A percentile compares a stretch with the other conserved stretches of the same genome.
Conservation (phyloP, 2,113 vertebrate genomes). For the Cervus canadensis region DNA sequence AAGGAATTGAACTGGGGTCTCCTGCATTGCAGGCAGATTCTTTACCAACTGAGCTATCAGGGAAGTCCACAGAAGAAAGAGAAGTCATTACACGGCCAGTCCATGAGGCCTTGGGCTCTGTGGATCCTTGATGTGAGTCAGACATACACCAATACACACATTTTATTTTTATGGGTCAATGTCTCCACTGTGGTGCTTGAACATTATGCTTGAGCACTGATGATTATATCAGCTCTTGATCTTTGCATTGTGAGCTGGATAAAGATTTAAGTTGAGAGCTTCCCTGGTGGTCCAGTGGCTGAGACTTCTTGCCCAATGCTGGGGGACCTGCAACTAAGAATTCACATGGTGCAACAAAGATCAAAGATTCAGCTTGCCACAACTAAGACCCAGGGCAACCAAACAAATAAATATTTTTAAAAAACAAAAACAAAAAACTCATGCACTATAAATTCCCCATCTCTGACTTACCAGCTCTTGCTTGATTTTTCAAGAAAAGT, state of each 20-base stretch:
- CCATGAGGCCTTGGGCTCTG: neutral
- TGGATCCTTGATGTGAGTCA: neutral
- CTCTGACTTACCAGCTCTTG: neutral
- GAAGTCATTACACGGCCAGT: neutral
- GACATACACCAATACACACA: neutral
- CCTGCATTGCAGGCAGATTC: neutral
- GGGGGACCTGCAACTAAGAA: neutral
- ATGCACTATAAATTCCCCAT: neutral
- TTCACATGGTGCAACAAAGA: neutral
- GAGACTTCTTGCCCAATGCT: neutral
- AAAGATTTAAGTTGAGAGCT: neutral
- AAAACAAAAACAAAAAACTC: neutral
- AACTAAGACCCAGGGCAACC: neutral
- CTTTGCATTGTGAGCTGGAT: neutral
- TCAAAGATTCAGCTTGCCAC: neutral
- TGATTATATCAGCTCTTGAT: neutral
- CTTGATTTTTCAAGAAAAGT: neutral
- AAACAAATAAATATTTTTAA: neutral
- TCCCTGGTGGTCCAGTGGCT: neutral
- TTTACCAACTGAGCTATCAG: neutral
- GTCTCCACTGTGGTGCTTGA: neutral
- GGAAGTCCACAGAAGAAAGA: neutral
- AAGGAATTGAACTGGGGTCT: neutral
- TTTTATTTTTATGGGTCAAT: neutral
- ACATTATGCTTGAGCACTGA: neutral